Conservation (phyloP, 2,888 invertebrate species). For the Pseudoips prasinana region DNA sequence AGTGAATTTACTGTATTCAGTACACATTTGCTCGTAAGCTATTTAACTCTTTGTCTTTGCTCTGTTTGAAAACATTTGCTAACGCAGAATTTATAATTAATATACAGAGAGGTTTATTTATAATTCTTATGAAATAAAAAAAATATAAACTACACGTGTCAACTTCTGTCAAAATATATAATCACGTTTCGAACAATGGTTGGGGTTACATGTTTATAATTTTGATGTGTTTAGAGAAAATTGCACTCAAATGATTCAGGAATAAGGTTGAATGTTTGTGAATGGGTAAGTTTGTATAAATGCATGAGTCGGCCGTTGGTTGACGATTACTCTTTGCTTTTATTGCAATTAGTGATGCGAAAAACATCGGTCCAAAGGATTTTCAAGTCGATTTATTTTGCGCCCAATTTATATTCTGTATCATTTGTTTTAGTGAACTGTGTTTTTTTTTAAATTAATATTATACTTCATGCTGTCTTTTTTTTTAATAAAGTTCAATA, state of each 20-base stretch:
- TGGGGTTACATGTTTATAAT: slow-evolving; percentile 7
- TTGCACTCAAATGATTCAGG: slow-evolving; percentile 1
- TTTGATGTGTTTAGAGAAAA: slow-evolving; percentile 5
- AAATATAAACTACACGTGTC: slow-evolving; percentile 27
- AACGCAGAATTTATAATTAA: slow-evolving; percentile 22
- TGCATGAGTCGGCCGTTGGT: slow-evolving; percentile 19
- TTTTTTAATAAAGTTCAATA: too few species aligned
- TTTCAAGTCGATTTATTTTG: not conserved
- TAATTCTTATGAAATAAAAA: slow-evolving; percentile 17
- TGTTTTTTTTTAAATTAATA: too few species aligned
- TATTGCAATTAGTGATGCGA: slow-evolving; percentile 30
- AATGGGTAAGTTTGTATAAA: slow-evolving; percentile 7
- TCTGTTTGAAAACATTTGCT: slow-evolving; percentile 24
- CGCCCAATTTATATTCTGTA: too few species aligned
- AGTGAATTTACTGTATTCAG: not conserved
- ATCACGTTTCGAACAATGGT: slow-evolving; percentile 30
- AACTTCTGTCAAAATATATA: slow-evolving; percentile 36
- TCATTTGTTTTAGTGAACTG: too few species aligned
- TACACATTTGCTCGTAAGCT: not conserved
- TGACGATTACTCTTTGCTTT: slow-evolving; percentile 24
- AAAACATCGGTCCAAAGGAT: slow-evolving; percentile 12
- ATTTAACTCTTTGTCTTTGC: slow-evolving; percentile 22
- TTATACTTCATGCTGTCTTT: too few species aligned
- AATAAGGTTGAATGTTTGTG: slow-evolving; percentile 9
- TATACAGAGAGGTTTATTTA: slow-evolving; percentile 17